Percentiles rank a stretch among this genome's conserved stretches.
Conservation (phyloP, 2,888 invertebrate genomes). For the Agrilus biguttatus region DNA sequence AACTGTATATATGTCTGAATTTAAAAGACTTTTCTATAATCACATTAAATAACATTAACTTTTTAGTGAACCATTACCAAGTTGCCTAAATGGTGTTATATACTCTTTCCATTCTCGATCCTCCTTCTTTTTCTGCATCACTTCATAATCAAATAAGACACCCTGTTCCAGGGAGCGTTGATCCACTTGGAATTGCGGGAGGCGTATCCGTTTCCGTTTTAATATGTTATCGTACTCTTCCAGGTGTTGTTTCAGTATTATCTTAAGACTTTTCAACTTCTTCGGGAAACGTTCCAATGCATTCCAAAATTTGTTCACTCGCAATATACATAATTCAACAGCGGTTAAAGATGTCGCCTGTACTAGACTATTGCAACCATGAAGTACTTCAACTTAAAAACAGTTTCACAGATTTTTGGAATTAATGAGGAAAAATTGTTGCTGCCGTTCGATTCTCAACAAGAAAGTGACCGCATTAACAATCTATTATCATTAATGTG, state of each 20-base stretch:
- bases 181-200: constrained; percentile 7
- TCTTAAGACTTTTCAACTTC: background rate
- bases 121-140: constrained; percentile 6
- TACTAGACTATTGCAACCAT: constrained; percentile 6
- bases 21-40: too few species aligned
- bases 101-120: constrained; percentile 4
- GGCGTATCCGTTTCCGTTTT: constrained; percentile 6
- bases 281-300: constrained; percentile 4
- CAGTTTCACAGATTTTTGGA: too few species aligned
- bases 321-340: constrained; percentile 10
- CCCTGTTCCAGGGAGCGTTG: constrained; percentile 8
- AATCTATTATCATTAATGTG: too few species aligned
- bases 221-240: constrained; percentile 4
- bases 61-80: constrained; percentile 4
- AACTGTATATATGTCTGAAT: too few species aligned
- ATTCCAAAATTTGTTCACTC: constrained; percentile 4
- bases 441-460: too few species aligned
- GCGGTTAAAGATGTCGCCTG: constrained; percentile 8
- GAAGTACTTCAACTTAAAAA: constrained; percentile 7
- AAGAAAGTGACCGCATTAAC: too few species aligned
- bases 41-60: too few species aligned
- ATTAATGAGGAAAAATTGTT: too few species aligned
- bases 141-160: constrained; percentile 8
- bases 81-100: constrained; percentile 4
- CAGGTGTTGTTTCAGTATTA: constrained; percentile 5